phyloP scores from a whole-genome alignment of 1,140 invertebrate species.

The Kradibia gibbosae region DNA sequence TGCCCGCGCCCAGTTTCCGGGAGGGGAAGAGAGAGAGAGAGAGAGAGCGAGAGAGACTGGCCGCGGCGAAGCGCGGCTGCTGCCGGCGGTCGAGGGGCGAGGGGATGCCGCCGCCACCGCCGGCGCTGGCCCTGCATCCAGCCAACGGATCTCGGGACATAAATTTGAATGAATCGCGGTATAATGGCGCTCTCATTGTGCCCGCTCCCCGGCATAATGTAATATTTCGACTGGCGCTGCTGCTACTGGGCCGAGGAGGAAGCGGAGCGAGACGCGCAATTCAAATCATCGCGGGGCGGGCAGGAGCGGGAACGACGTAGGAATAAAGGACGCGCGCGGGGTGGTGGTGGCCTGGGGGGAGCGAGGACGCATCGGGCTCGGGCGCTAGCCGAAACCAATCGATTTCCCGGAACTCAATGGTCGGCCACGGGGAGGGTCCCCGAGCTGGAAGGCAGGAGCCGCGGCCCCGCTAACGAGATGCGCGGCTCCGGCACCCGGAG shows the following conservation, averaged over 20 bases:
- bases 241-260: too few species aligned
- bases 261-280: neutral
- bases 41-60: too few species aligned
- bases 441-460: conserved; percentile 57
- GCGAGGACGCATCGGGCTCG: neutral
- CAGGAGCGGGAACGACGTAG: too few species aligned
- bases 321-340: too few species aligned
- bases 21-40: too few species aligned
- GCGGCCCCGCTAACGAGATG: neutral
- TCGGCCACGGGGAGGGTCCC: too few species aligned
- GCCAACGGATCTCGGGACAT: conserved; percentile 49
- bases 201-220: conserved; percentile 7
- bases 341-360: too few species aligned
- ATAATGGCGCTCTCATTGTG: neutral
- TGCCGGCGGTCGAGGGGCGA: too few species aligned
- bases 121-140: too few species aligned
- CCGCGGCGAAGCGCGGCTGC: neutral
- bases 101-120: conserved; percentile 36
- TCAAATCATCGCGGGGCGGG: neutral
- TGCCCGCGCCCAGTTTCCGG: too few species aligned
- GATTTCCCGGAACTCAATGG: conserved; percentile 65
- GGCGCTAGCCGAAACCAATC: conserved; percentile 49
- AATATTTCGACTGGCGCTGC: neutral
- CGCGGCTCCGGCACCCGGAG: neutral
- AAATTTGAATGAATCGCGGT: conserved; percentile 63